Percentiles rank a stretch among this genome's conserved stretches.
Evolutionary conservation across 2,113 vertebrate genomes (phyloP).

Genomic region (Chrysemys picta): DNA sequence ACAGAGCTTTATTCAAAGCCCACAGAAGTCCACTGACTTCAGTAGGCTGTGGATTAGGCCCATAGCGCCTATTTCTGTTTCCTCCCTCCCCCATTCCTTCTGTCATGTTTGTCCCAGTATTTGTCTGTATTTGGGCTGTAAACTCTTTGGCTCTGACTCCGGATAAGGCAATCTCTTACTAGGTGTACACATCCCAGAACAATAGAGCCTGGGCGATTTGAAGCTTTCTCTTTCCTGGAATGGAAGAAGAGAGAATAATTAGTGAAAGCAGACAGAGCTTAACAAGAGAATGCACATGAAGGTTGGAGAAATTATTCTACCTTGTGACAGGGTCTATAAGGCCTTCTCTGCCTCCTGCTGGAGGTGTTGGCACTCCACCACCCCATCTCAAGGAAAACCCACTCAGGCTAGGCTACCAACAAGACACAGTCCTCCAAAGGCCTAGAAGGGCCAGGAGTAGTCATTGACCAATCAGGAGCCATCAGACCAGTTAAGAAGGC

Average conservation of each 20-base stretch:
- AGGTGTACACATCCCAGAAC: rapidly evolving
- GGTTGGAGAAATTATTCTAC: background rate
- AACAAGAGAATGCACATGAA: background rate
- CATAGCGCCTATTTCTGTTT: rapidly evolving
- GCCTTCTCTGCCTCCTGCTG: too few relatives aligned
- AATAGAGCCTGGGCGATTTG: background rate
- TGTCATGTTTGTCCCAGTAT: background rate
- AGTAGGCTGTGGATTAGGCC: background rate
- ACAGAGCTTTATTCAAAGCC: background rate
- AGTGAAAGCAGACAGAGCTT: background rate
- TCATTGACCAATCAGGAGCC: too few relatives aligned
- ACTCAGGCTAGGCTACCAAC: too few relatives aligned
- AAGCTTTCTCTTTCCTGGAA: rapidly evolving
- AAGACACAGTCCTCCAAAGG: too few relatives aligned
- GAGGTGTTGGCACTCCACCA: too few relatives aligned
- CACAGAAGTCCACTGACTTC: background rate
- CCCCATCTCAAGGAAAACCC: too few relatives aligned
- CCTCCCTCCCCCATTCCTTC: background rate
- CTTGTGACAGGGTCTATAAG: background rate
- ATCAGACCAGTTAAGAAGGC: too few relatives aligned
- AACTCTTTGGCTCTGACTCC: background rate
- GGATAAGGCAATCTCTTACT: background rate
- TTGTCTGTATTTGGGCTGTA: background rate
- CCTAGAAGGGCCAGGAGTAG: too few relatives aligned
- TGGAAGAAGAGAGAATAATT: background rate